A percentile compares a stretch with the other conserved stretches of the same genome.
These are phyloP conservation scores for Eupristina koningsbergeri DNA, from an alignment of 1,140 invertebrate genomes.

Conservation along the genomic window DNA sequence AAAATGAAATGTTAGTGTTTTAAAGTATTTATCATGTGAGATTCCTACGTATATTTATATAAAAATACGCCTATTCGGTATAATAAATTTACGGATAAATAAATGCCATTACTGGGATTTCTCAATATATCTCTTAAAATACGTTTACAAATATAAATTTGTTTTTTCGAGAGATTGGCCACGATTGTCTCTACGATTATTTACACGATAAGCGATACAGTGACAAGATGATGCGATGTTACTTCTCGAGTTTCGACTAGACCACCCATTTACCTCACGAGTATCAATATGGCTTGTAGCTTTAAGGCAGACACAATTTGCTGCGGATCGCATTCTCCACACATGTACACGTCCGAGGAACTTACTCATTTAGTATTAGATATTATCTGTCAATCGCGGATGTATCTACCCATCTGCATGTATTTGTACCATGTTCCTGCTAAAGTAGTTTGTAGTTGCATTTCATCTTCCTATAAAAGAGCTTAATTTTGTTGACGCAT, in stretches of 20 bases:
- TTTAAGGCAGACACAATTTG: background rate
- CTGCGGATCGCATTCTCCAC: background rate
- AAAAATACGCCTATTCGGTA: no score
- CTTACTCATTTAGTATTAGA: background rate
- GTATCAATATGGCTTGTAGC: background rate
- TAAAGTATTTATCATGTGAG: no score
- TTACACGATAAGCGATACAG: background rate
- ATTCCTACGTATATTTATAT: no score
- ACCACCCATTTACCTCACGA: background rate
- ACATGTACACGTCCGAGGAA: background rate
- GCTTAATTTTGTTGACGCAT: no score
- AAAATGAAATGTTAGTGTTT: no score
- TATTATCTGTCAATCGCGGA: slow-evolving; percentile 5
- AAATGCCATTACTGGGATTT: no score
- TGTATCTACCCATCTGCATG: background rate
- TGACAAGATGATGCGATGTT: background rate
- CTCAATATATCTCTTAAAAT: no score
- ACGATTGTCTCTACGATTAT: background rate
- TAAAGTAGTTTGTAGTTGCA: background rate
- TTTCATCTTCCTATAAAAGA: background rate
- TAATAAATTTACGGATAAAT: no score
- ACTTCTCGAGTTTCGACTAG: slow-evolving; percentile 27
- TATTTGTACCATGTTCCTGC: background rate
- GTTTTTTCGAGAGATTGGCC: background rate
- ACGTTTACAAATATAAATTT: background rate